Evolutionary conservation across 2,113 vertebrate genomes (phyloP).

Genomic region (Axis porcinus): DNA sequence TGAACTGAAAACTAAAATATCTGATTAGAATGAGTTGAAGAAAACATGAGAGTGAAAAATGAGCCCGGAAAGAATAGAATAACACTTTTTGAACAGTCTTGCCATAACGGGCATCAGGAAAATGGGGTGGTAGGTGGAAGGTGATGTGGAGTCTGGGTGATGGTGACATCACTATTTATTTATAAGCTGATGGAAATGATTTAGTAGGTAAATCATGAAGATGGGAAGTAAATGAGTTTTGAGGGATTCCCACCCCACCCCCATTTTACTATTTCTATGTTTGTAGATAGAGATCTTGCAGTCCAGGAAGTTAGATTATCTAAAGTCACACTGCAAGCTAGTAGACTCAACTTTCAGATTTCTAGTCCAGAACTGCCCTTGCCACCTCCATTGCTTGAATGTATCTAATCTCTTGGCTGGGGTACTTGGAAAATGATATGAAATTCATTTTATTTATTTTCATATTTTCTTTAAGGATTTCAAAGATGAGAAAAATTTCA

Average conservation of each 20-base stretch:
- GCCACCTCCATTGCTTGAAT: neutral
- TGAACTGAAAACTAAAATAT: neutral
- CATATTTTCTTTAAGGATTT: neutral
- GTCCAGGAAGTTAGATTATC: neutral
- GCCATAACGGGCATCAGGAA: neutral
- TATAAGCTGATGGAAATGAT: neutral
- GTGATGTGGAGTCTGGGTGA: neutral
- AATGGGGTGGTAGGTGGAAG: neutral
- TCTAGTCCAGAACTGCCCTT: neutral
- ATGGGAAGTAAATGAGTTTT: neutral
- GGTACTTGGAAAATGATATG: neutral
- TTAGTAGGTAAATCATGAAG: neutral
- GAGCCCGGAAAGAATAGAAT: neutral
- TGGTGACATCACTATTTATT: neutral
- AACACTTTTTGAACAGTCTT: neutral
- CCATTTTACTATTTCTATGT: neutral
- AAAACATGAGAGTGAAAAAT: neutral
- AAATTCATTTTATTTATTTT: neutral
- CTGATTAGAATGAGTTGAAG: neutral
- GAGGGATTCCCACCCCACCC: neutral
- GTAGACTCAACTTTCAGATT: neutral
- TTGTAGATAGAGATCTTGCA: neutral
- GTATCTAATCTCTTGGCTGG: neutral
- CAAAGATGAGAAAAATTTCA: neutral
- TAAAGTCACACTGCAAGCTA: neutral